Evolutionary conservation across 2,888 invertebrate genomes (phyloP).

Genomic region (Hemaris fuciformis): DNA sequence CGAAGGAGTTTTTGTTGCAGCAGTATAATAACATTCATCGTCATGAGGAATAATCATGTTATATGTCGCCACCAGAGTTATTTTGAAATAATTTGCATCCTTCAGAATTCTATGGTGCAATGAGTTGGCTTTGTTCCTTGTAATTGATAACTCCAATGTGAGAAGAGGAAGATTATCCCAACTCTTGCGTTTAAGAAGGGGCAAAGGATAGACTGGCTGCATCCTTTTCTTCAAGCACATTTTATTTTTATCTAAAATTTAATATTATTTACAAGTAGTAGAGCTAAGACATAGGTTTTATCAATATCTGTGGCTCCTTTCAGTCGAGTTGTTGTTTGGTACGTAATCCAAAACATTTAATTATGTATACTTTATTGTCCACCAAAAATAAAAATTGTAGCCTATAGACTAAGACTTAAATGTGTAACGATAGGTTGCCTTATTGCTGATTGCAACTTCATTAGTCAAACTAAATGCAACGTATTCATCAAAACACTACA

Average conservation of each 20-base stretch:
- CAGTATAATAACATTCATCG: slow-evolving; percentile 44
- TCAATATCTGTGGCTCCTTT: too few relatives aligned
- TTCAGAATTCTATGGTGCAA: slow-evolving; percentile 50
- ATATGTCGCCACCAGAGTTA: slow-evolving; percentile 60
- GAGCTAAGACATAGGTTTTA: too few relatives aligned
- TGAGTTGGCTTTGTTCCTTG: slow-evolving; percentile 41
- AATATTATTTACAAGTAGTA: too few relatives aligned
- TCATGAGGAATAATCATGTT: slow-evolving; percentile 53
- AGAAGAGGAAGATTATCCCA: slow-evolving; percentile 68
- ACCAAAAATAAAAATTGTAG: too few relatives aligned
- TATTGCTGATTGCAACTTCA: too few relatives aligned
- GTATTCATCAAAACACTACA: too few relatives aligned
- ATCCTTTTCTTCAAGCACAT: slow-evolving; percentile 54
- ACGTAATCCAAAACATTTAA: too few relatives aligned
- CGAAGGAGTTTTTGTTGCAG: slow-evolving; percentile 52
- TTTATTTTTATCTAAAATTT: slow-evolving; percentile 46
- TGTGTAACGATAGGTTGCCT: too few relatives aligned
- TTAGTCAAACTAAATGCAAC: too few relatives aligned
- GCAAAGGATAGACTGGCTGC: slow-evolving; percentile 50
- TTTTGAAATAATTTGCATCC: slow-evolving; percentile 54
- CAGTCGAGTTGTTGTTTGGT: too few relatives aligned
- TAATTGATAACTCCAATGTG: slow-evolving; percentile 45
- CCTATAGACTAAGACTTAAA: too few relatives aligned
- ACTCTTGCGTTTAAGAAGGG: slow-evolving; percentile 48
- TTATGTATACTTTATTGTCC: too few relatives aligned